Percentiles rank a stretch among this genome's conserved stretches.
Conservation (phyloP, 2,888 invertebrate genomes). For the Azorinus chamasolen region DNA sequence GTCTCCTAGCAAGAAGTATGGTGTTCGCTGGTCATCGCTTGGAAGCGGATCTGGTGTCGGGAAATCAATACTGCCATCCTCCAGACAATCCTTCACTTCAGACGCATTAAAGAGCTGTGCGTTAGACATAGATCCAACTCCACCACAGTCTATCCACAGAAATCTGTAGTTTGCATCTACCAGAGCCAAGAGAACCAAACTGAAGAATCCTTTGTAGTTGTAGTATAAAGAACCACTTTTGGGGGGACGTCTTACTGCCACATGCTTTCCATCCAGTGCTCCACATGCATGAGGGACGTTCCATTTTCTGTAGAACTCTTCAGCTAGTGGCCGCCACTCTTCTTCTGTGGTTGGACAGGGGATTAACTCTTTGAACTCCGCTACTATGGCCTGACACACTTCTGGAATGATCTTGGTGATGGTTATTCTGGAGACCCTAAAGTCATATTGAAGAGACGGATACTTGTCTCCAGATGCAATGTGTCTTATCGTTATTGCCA, state of each 20-base stretch:
- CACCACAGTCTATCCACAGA: slow-evolving; percentile 56
- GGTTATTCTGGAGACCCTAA: slow-evolving; percentile 45
- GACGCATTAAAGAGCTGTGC: slow-evolving; percentile 54
- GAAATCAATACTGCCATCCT: slow-evolving; percentile 44
- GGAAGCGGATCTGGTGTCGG: slow-evolving; percentile 55
- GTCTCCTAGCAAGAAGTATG: slow-evolving; percentile 42
- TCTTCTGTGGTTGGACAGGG: slow-evolving; percentile 33
- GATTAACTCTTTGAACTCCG: slow-evolving; percentile 44
- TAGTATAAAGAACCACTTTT: slow-evolving; percentile 36
- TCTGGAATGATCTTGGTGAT: slow-evolving; percentile 45
- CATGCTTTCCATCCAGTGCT: slow-evolving; percentile 5
- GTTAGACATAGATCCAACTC: slow-evolving; percentile 41
- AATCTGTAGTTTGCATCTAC: slow-evolving; percentile 70
- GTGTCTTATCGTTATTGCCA: slow-evolving; percentile 10
- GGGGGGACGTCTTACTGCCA: neutral
- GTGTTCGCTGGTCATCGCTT: slow-evolving; percentile 54
- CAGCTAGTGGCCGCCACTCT: slow-evolving; percentile 1
- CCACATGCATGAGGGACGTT: slow-evolving; percentile 4
- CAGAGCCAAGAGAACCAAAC: slow-evolving; percentile 38
- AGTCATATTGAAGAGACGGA: slow-evolving; percentile 41
- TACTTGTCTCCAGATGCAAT: slow-evolving; percentile 29
- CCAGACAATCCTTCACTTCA: slow-evolving; percentile 41
- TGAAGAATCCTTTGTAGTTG: slow-evolving; percentile 63
- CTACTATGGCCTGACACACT: slow-evolving; percentile 61
- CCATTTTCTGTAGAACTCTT: slow-evolving; percentile 4